Evolutionary conservation across 2,113 vertebrate genomes (phyloP).

Genomic region (Nesogale talazaci): DNA sequence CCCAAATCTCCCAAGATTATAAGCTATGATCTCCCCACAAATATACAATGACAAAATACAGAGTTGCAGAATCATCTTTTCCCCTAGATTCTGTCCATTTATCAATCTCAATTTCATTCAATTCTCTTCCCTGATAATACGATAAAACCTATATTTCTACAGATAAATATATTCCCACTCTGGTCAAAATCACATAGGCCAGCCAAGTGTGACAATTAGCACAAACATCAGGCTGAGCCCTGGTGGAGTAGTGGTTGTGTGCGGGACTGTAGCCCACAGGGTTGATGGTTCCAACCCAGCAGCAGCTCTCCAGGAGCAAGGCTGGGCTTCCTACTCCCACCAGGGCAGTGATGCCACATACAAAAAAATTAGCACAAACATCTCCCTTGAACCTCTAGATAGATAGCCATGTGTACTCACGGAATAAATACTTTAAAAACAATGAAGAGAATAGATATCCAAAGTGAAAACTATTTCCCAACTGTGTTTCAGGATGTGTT

Average conservation of each 20-base stretch:
- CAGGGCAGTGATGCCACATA: no score
- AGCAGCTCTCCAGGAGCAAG: no score
- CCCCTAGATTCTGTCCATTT: background rate
- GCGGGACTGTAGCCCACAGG: no score
- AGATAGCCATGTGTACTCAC: background rate
- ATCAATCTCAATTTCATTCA: constrained; percentile 5
- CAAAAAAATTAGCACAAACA: background rate
- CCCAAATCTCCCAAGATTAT: background rate
- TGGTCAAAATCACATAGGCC: background rate
- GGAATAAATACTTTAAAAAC: background rate
- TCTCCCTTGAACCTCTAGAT: background rate
- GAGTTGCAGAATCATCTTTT: background rate
- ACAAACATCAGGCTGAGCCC: no score
- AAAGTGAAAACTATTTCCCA: background rate
- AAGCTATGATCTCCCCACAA: background rate
- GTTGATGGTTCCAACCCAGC: no score
- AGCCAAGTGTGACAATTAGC: background rate
- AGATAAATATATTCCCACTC: constrained; percentile 6
- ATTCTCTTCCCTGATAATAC: constrained; percentile 20
- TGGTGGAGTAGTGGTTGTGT: no score
- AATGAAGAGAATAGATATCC: background rate
- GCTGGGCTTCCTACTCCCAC: no score
- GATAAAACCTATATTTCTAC: background rate
- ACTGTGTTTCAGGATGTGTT: background rate
- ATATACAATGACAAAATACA: background rate